These are phyloP conservation scores for Poeciliopsis turneri DNA, from an alignment of 2,797 vertebrate species.

Conservation along the genomic window DNA sequence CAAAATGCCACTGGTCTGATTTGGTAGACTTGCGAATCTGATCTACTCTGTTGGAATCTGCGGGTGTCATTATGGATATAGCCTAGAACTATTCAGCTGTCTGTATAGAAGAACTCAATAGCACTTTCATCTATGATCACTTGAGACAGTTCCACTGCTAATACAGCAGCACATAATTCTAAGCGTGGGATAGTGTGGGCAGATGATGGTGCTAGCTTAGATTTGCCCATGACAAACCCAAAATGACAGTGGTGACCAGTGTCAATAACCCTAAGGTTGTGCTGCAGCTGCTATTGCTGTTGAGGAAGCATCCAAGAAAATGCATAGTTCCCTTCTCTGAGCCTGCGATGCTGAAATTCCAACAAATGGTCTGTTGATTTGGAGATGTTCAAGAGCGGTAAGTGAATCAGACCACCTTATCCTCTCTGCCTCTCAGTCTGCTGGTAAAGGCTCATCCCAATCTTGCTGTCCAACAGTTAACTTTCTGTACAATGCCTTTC, in stretches of 20 bases:
- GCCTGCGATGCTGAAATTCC: neutral
- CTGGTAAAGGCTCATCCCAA: neutral
- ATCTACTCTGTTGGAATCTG: no score
- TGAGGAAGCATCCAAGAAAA: neutral
- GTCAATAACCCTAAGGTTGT: no score
- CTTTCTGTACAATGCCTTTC: neutral
- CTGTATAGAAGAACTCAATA: no score
- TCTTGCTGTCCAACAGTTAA: neutral
- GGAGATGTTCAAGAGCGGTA: neutral
- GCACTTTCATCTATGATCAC: no score
- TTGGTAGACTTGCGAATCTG: neutral
- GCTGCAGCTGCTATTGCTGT: neutral
- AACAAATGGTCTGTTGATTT: neutral
- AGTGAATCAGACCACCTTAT: neutral
- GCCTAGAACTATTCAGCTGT: no score
- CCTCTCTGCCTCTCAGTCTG: neutral
- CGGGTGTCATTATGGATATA: no score
- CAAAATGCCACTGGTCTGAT: neutral
- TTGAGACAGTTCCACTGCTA: no score
- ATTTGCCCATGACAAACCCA: no score
- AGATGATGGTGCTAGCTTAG: no score
- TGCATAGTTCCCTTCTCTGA: neutral
- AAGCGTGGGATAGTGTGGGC: no score
- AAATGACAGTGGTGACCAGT: no score
- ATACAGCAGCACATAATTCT: no score